Evolutionary conservation across 2,888 invertebrate species (phyloP).

Genomic region (Ochlodes sylvanus): DNA sequence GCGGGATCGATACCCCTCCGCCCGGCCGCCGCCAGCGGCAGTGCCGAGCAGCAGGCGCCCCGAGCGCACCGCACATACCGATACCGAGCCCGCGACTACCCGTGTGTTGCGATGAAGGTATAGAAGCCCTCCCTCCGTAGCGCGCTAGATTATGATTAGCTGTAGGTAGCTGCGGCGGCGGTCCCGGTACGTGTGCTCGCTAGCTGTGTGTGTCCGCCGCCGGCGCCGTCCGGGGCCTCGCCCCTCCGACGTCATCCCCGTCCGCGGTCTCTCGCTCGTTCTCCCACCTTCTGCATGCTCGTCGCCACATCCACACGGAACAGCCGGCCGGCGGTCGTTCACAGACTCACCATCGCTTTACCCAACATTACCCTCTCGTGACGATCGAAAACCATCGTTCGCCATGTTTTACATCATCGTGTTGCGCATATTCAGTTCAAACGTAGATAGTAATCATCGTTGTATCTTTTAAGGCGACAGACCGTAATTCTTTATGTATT

Average conservation of each 20-base stretch:
- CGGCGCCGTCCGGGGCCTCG: slow-evolving; percentile 47
- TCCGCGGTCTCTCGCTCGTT: neutral
- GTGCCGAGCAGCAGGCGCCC: slow-evolving; percentile 49
- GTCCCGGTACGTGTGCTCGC: slow-evolving; percentile 68
- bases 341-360: slow-evolving; percentile 8
- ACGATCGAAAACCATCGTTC: slow-evolving; percentile 5
- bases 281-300: slow-evolving; percentile 23
- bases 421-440: neutral
- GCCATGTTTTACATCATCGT: slow-evolving; percentile 8
- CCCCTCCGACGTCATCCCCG: slow-evolving; percentile 45
- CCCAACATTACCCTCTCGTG: neutral
- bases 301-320: neutral
- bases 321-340: neutral
- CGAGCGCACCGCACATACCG: slow-evolving; percentile 45
- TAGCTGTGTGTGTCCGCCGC: slow-evolving; percentile 51
- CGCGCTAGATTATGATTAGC: slow-evolving; percentile 75
- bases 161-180: slow-evolving; percentile 69
- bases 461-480: too few relatives aligned
- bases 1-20: slow-evolving; percentile 51
- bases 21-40: slow-evolving; percentile 50
- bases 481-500: too few relatives aligned
- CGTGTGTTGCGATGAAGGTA: slow-evolving; percentile 82
- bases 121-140: slow-evolving; percentile 68
- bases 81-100: slow-evolving; percentile 47
- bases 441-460: too few relatives aligned